phyloP scores from a whole-genome alignment of 2,888 invertebrate species.

The Erpobdella octoculata region DNA sequence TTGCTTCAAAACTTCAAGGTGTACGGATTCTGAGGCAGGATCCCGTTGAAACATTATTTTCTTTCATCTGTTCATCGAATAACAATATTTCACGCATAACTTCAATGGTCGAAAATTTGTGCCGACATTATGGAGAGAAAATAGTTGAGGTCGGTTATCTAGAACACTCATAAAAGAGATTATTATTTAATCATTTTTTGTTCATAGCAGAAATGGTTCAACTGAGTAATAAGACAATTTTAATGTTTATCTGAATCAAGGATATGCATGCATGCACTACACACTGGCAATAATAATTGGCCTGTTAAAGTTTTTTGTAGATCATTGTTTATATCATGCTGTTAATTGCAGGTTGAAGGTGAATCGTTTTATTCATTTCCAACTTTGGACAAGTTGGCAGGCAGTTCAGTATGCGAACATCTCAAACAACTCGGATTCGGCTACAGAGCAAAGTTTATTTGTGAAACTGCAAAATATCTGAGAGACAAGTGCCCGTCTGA shows the following conservation, averaged over 20 bases:
- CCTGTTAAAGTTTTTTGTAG: too few species aligned
- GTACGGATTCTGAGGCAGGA: slow-evolving; percentile 85
- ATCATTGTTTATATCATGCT: neutral
- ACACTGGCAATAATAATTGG: too few species aligned
- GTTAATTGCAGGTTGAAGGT: slow-evolving; percentile 55
- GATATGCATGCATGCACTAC: too few species aligned
- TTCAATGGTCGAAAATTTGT: slow-evolving; percentile 80
- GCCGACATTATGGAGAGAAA: slow-evolving; percentile 68
- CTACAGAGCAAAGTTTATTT: slow-evolving; percentile 47
- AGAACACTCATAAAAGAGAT: too few species aligned
- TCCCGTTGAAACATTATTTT: slow-evolving; percentile 82
- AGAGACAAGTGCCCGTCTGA: slow-evolving; percentile 37
- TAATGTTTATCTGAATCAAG: too few species aligned
- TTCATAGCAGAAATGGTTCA: neutral
- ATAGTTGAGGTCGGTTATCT: slow-evolving; percentile 57
- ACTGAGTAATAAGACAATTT: too few species aligned
- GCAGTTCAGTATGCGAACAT: slow-evolving; percentile 62
- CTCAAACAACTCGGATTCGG: slow-evolving; percentile 57
- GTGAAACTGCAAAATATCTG: slow-evolving; percentile 54
- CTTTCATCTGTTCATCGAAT: slow-evolving; percentile 94
- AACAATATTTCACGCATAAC: slow-evolving; percentile 86
- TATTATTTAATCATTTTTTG: neutral
- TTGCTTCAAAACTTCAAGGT: slow-evolving; percentile 63
- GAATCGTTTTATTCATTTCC: slow-evolving; percentile 72
- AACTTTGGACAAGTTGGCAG: slow-evolving; percentile 48